Conservation (phyloP, 2,888 invertebrate genomes). For the Megaustenia siamemsis region DNA sequence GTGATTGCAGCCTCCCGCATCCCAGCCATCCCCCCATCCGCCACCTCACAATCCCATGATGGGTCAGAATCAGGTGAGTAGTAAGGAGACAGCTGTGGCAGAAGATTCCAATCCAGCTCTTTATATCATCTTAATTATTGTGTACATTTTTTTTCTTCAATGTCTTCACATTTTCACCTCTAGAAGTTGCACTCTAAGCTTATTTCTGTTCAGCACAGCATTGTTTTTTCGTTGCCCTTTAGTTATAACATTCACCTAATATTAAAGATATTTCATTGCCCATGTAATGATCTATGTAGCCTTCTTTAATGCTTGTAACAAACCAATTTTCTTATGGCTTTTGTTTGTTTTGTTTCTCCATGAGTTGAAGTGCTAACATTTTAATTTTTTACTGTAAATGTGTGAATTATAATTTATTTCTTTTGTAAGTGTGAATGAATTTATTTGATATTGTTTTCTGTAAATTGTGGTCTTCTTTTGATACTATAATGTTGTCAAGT, state of each 20-base stretch:
- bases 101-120: conserved; percentile 34
- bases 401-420: no score
- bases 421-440: no score
- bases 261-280: not conserved
- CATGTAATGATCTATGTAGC: not conserved
- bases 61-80: conserved; percentile 85
- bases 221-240: not conserved
- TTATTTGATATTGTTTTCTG: no score
- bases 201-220: not conserved
- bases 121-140: conserved; percentile 33
- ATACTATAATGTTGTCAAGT: no score
- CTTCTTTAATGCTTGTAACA: not conserved
- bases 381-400: no score
- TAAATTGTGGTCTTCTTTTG: no score
- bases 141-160: not conserved
- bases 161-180: not conserved
- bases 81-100: conserved; percentile 36
- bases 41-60: conserved; percentile 91
- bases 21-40: conserved; percentile 92
- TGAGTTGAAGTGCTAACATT: no score
- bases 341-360: no score
- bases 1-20: conserved; percentile 84
- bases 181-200: not conserved
- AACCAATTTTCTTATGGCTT: not conserved
- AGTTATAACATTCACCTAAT: not conserved